Base-by-base conservation (phyloP, 2,797 vertebrate genomes). In the Cynopterus sphinx region DNA sequence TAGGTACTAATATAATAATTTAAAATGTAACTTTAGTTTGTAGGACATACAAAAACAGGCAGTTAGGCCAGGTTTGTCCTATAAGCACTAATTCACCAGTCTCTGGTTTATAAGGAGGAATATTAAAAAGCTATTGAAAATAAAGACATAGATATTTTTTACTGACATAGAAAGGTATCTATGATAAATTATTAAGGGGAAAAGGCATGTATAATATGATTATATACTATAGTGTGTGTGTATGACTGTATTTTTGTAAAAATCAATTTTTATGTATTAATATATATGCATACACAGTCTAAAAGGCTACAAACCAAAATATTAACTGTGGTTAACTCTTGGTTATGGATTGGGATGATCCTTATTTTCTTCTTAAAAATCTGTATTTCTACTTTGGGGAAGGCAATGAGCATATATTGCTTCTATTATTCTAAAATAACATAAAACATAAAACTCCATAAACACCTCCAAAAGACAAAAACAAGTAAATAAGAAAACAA, bases 381-480 rank as follows among this genome's bases (percentile, higher is more conserved):
- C 31, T 78, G 2, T 57, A 28, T 84, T 74, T 94, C 65, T 93
- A 41, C n/a, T 91, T 79, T 91, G 21, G n/a, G 55, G 12, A 77
- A 75, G 39, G 3, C 28, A 41, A 63, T 70, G 53, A 49, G 3
- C 33, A n/a, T 31, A 5, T 24, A 39, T 51, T 33, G 65, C 36
- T 96, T 83, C 33, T 28, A 61, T 16, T 84, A 70, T 65, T 82
- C 21, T 90, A 88, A 89, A 79, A 84, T 57, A 84, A 67, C 9
- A 19, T 79, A 15, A 84, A 87, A 75, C 41, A 65, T 43, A 87
- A 91, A 75, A n/a, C 12, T 61, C 67, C 57, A 51, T 28, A 63
- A 68, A 73, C 6, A 70, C 1, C 11, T 39, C 57, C 7, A 65
- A 74, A 41, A 59, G 28, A 59, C 19, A 89, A 71, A 63, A 16